Conservation (phyloP, 2,797 vertebrate genomes). For the Esox masquinongy region DNA sequence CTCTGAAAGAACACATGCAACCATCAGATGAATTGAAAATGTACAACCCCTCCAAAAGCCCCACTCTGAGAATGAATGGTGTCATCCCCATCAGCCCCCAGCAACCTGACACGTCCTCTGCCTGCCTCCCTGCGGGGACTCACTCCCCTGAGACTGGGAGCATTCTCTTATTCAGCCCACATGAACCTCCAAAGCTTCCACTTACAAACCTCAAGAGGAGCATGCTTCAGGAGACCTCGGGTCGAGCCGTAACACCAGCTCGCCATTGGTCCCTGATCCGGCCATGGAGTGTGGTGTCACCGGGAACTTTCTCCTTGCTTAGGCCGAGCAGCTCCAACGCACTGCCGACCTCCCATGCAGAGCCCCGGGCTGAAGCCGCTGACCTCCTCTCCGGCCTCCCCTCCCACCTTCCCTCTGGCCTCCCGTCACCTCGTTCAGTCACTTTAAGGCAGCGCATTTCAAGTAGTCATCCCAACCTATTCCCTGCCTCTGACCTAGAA, state of each 20-base stretch:
- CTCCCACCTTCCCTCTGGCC: not conserved
- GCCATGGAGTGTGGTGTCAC: not conserved
- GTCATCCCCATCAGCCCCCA: not conserved
- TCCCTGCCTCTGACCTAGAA: not conserved
- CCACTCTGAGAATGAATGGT: not conserved
- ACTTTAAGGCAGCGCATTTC: not conserved
- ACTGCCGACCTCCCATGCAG: not conserved
- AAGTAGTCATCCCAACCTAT: not conserved
- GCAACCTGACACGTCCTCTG: not conserved
- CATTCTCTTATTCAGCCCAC: not conserved
- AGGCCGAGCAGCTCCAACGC: not conserved
- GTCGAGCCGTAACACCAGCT: not conserved
- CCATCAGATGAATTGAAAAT: not conserved
- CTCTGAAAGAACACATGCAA: not conserved
- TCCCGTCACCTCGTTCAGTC: not conserved
- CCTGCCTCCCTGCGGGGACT: not conserved
- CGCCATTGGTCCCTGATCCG: not conserved
- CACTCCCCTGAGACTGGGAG: not conserved
- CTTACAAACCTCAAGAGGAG: not conserved
- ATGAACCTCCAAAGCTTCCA: not conserved
- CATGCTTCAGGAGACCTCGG: not conserved
- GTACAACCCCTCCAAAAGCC: not conserved
- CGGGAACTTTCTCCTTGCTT: not conserved
- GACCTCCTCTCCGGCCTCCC: not conserved
- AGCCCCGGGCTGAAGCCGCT: not conserved